Conservation (phyloP, 2,888 invertebrate species). For the Papilio gigon region DNA sequence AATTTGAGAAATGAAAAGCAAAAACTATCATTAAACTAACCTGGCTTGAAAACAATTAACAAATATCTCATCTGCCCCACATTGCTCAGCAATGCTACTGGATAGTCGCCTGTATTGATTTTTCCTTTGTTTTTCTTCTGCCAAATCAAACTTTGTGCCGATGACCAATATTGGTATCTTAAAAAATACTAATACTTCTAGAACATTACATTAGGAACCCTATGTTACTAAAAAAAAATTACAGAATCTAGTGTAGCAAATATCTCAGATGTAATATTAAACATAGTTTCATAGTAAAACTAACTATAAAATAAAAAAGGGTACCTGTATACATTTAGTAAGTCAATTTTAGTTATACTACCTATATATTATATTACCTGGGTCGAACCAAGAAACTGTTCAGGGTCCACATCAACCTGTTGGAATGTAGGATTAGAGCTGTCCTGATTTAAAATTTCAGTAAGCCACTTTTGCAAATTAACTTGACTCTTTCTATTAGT, state of each 20-base stretch:
- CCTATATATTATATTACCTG: slow-evolving; percentile 69
- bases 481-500: slow-evolving; percentile 97
- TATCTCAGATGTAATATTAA: too few relatives aligned
- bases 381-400: slow-evolving; percentile 91
- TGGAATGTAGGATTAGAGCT: slow-evolving; percentile 70
- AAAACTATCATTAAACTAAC: slow-evolving; percentile 47
- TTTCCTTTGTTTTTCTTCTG: slow-evolving; percentile 87
- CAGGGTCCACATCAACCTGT: slow-evolving; percentile 90
- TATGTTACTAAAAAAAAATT: not conserved
- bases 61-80: slow-evolving; percentile 96
- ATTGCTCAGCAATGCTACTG: slow-evolving; percentile 92
- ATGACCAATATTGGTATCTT: slow-evolving; percentile 96
- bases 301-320: too few relatives aligned
- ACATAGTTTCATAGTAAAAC: too few relatives aligned
- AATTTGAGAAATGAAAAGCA: slow-evolving; percentile 32
- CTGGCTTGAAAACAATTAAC: slow-evolving; percentile 87
- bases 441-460: slow-evolving; percentile 92
- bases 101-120: slow-evolving; percentile 80
- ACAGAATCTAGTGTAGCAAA: too few relatives aligned
- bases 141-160: slow-evolving; percentile 95
- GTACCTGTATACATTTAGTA: not conserved
- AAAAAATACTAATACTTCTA: slow-evolving; percentile 52
- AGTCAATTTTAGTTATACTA: not conserved
- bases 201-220: not conserved
- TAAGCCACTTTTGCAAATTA: slow-evolving; percentile 95